A percentile compares a stretch with the other conserved stretches of the same genome.
Evolutionary conservation across 2,797 vertebrate genomes (phyloP).

Genomic region (Masticophis lateralis): DNA sequence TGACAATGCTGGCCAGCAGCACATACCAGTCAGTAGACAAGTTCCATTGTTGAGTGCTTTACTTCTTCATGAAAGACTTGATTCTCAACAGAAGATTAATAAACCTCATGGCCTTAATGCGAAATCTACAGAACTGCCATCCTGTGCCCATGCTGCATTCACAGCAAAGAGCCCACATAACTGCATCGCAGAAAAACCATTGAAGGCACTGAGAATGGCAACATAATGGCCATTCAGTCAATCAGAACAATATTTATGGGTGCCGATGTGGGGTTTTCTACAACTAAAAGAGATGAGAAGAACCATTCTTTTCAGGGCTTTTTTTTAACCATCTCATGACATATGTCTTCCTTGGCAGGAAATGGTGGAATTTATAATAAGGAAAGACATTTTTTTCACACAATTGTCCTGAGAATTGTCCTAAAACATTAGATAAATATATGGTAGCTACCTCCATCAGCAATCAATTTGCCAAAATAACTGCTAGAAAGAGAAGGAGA

Average conservation of each 20-base stretch:
- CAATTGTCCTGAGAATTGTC: slow-evolving; percentile 13
- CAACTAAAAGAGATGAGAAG: not conserved
- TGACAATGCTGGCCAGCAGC: not conserved
- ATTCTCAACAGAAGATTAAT: not conserved
- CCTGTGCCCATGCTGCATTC: not conserved
- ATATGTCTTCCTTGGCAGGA: not conserved
- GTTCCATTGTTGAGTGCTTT: not conserved
- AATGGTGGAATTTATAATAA: not conserved
- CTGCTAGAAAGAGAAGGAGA: not conserved
- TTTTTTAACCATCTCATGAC: not conserved
- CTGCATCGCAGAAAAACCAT: not conserved
- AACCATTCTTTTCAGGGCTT: not conserved
- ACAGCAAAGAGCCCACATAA: not conserved
- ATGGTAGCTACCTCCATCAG: slow-evolving; percentile 14
- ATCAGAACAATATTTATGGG: not conserved
- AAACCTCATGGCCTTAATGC: not conserved
- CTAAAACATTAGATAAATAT: slow-evolving; percentile 17
- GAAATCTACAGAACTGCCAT: not conserved
- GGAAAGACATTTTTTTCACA: not conserved
- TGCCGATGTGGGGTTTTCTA: not conserved
- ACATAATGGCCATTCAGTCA: not conserved
- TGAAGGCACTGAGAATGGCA: not conserved
- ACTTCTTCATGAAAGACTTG: not conserved
- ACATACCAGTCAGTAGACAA: rapidly evolving
- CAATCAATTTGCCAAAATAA: slow-evolving; percentile 22